Base-by-base conservation (phyloP, 2,113 vertebrate genomes). In the Todiramphus chloris region DNA sequence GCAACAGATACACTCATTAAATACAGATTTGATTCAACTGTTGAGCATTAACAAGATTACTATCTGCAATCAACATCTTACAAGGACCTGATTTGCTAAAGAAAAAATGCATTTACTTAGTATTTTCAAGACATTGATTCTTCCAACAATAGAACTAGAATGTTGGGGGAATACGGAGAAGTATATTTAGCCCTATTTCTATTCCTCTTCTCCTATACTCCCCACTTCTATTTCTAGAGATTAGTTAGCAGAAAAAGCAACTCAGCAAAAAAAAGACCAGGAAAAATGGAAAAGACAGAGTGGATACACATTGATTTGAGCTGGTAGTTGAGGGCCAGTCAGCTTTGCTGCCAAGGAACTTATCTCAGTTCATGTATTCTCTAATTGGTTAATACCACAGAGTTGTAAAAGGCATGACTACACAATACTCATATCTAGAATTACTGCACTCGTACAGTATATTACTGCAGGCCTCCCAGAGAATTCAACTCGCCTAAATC, bases 291-390 rank as follows among this genome's bases (percentile, higher is more conserved):
- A 25, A 20, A 64, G 48, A 67, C 46, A 55, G 84, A 66, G 33
- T 2, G 8, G 81, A 46, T 10, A 31, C 0, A 1, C 17, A 2
- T 3, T 21, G 60, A 39, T 12, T 33, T 43, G 53, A 66, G 69
- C 78, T 64, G 39, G 28, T 11, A 21, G 20, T 1, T 23, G 77
- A 70, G 33, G 31, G 30, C 9, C 27, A 46, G 27, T 28, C 68
- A 51, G 48, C 35, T 73, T 56, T 73, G 63, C 43, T 50, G 39
- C 41, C 37, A 24, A 44, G 66, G 53, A 85, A 53, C 56, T 48
- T 41, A 2, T 39, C 43, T 35, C 35, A 64, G 11, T 14, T 58
- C 82, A 46, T 19, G 6, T 9, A 63, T 25, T 20, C 66, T 51
- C 35, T 66, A 44, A 18, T 10, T 70, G 51, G 30, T 44, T 84